Evolutionary conservation across 1,140 invertebrate species (phyloP).

Genomic region (Dendroctonus ponderosae): DNA sequence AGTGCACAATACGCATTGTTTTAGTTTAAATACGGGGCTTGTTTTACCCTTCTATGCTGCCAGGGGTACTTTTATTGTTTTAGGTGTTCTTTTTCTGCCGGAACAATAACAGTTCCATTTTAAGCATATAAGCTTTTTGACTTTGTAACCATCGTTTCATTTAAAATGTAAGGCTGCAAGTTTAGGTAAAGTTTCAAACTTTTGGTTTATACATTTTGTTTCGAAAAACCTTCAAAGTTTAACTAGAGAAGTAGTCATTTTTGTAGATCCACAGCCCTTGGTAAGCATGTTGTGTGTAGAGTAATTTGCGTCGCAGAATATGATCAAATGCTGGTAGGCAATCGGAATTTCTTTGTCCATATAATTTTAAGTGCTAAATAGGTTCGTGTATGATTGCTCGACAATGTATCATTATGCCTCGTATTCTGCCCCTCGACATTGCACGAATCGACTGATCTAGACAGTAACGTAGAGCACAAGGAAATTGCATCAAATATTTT

Average conservation of each 20-base stretch:
- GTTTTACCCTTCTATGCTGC: constrained; percentile 37
- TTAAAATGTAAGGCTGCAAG: too few relatives aligned
- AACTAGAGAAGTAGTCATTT: neutral
- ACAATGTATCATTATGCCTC: constrained; percentile 36
- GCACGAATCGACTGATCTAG: constrained; percentile 28
- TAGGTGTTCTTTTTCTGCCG: constrained; percentile 35
- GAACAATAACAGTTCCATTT: constrained; percentile 31
- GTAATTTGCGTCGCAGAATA: constrained; percentile 31
- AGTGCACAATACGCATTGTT: constrained; percentile 43
- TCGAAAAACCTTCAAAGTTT: neutral
- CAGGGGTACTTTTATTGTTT: constrained; percentile 42
- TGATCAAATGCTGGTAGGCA: constrained; percentile 33
- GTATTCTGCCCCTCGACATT: constrained; percentile 29
- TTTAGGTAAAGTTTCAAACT: neutral
- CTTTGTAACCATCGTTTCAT: constrained; percentile 1
- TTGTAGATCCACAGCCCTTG: constrained; percentile 18
- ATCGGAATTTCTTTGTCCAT: constrained; percentile 38
- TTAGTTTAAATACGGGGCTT: constrained; percentile 38
- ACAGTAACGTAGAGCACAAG: too few relatives aligned
- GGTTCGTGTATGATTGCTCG: constrained; percentile 37
- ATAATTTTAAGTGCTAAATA: constrained; percentile 43
- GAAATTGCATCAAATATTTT: too few relatives aligned
- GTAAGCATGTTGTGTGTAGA: constrained; percentile 26
- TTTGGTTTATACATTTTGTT: neutral
- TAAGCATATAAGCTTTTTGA: constrained; percentile 31